phyloP scores from a whole-genome alignment of 2,888 invertebrate genomes.

The Plemyria rubiginata region DNA sequence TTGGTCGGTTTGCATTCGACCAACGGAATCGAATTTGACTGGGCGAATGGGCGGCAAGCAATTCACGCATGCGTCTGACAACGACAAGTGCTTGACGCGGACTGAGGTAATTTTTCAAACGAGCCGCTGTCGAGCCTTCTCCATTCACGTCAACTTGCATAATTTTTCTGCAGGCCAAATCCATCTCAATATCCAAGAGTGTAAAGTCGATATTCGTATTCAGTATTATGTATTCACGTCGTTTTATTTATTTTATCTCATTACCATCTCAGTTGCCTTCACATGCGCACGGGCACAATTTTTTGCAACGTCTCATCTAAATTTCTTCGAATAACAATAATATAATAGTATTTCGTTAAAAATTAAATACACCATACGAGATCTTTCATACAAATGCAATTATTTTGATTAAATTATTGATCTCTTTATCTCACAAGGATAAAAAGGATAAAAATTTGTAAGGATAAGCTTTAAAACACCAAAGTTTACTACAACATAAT shows the following conservation, averaged over 20 bases:
- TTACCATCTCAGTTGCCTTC: slow-evolving; percentile 79
- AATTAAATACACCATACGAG: neutral
- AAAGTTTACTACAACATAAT: slow-evolving; percentile 20
- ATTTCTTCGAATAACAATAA: slow-evolving; percentile 45
- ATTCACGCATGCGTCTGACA: slow-evolving; percentile 64
- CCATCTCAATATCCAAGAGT: slow-evolving; percentile 18
- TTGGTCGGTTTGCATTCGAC: slow-evolving; percentile 68
- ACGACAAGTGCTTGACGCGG: slow-evolving; percentile 69
- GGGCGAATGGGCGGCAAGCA: slow-evolving; percentile 53
- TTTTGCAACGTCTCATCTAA: slow-evolving; percentile 70
- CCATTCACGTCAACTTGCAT: slow-evolving; percentile 72
- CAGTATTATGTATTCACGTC: slow-evolving; percentile 39
- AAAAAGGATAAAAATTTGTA: neutral
- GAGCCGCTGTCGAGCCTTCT: slow-evolving; percentile 74
- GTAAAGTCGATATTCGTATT: slow-evolving; percentile 35
- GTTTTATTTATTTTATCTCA: slow-evolving; percentile 44
- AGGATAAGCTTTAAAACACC: slow-evolving; percentile 1
- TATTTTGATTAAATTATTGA: neutral
- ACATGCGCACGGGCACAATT: slow-evolving; percentile 76
- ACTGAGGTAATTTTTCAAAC: slow-evolving; percentile 77
- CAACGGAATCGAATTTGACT: slow-evolving; percentile 70
- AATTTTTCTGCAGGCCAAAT: slow-evolving; percentile 36
- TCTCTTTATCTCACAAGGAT: neutral
- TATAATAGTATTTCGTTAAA: neutral
- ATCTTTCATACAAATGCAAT: neutral